Conservation (phyloP, 2,113 vertebrate genomes). For the Callorhinus ursinus region DNA sequence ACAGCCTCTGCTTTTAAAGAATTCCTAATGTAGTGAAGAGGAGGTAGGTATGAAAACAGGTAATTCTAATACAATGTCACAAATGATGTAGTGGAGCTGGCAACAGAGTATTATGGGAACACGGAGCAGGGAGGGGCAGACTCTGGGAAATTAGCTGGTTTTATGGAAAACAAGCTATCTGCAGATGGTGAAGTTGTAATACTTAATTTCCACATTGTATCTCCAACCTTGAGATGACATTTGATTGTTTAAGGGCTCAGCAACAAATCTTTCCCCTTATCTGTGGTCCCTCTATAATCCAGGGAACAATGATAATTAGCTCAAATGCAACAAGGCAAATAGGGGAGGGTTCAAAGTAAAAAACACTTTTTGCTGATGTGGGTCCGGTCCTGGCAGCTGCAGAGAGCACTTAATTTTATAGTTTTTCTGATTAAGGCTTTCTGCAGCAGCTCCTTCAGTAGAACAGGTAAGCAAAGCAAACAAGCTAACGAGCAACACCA, state of each 20-base stretch:
- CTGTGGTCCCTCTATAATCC: not conserved
- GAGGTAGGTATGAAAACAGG: constrained; percentile 24
- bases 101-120: not conserved
- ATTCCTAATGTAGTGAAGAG: not conserved
- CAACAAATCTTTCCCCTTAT: not conserved
- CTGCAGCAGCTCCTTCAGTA: not conserved
- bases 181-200: not conserved
- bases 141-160: constrained; percentile 11
- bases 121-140: not conserved
- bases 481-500: not conserved
- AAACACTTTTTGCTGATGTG: not conserved
- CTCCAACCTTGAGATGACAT: constrained; percentile 51
- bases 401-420: not conserved
- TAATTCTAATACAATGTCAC: not conserved
- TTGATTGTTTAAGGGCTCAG: not conserved
- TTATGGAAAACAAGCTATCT: not conserved
- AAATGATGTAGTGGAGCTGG: not conserved
- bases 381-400: not conserved
- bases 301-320: not conserved
- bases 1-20: not conserved
- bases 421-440: constrained; percentile 33
- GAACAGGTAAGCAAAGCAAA: constrained; percentile 48
- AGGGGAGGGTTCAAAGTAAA: not conserved
- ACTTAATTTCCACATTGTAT: constrained; percentile 1
- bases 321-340: constrained; percentile 23